A percentile compares a stretch with the other conserved stretches of the same genome.
phyloP scores from a whole-genome alignment of 1,140 invertebrate genomes.

The Leptonema lineaticorne region DNA sequence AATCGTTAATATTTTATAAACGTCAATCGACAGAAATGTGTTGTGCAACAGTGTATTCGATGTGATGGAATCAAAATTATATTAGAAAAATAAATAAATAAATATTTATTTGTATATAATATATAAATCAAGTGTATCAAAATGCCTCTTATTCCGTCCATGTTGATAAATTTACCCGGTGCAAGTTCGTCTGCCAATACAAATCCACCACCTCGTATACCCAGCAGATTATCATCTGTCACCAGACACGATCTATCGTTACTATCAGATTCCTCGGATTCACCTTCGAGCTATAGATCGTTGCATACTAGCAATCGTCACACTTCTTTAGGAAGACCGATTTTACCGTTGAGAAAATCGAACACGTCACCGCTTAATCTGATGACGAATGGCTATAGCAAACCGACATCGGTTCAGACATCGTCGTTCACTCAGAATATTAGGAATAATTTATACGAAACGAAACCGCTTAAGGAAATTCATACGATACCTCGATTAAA shows the following conservation, averaged over 20 bases:
- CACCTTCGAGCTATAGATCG: slow-evolving; percentile 1
- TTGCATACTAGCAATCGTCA: slow-evolving; percentile 37
- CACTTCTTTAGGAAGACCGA: slow-evolving; percentile 44
- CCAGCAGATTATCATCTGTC: neutral
- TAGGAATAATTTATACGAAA: slow-evolving; percentile 49
- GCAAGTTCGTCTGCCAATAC: neutral
- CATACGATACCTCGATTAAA: slow-evolving; percentile 47
- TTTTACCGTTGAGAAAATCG: slow-evolving; percentile 53
- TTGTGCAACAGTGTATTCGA: neutral
- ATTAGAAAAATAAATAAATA: neutral
- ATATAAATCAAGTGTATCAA: slow-evolving; percentile 1
- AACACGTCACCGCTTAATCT: slow-evolving; percentile 53
- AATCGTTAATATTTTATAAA: neutral
- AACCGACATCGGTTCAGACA: slow-evolving; percentile 42
- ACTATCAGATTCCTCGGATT: slow-evolving; percentile 23
- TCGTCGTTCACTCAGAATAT: neutral
- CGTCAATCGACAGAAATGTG: neutral
- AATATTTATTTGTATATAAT: neutral
- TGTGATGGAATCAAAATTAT: neutral
- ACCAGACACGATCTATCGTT: slow-evolving; percentile 19
- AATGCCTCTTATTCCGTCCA: slow-evolving; percentile 38
- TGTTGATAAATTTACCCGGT: slow-evolving; percentile 22
- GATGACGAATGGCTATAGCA: slow-evolving; percentile 44
- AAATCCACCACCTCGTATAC: neutral
- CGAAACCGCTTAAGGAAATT: slow-evolving; percentile 54